Evolutionary conservation across 2,888 invertebrate species (phyloP), one percentile per base, ranked within the genome.

Genomic region (Rhimphoctona megacephalus): DNA sequence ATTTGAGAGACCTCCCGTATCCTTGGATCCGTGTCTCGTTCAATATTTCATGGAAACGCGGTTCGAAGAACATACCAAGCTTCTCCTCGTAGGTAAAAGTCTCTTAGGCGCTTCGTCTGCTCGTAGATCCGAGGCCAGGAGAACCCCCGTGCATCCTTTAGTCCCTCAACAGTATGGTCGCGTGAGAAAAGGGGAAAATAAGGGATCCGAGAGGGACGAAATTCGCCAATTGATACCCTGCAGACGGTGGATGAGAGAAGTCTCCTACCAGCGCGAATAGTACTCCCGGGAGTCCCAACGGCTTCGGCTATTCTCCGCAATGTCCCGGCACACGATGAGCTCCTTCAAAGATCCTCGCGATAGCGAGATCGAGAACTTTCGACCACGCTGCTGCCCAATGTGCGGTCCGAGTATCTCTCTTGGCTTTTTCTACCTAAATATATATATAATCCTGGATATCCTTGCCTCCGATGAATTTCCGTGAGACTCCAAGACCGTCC

Each of bases 181-280:
- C 61, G 69, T 25, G 78, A 78, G 69, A 61, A 54, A 22, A 49
- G 54, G 33, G 14, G 64, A 76, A 49, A 46, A 74, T 36, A 61
- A 69, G 46, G 66, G 54, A 19, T 22, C 11, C 25, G 25, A 67
- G 54, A 80, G 49, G 81, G 77, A 81, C 61, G 72, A 83, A 86
- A 85, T 87, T 87, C 92, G 90, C 92, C 93, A 93, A 93, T 93
- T 93, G 93, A 93, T 93, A 92, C 92, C 91, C 89, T 90, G 87
- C 90, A 91, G 92, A 87, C 86, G 14, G 81, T 64, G 86, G 86
- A 87, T 82, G 86, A 84, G 86, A 91, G 91, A 57, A 57, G 4
- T 30, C 66, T 73, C 78, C 77, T 72, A 11, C 73, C 17, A 57
- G 88, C 87, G 90, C 91, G 91, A 92, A 93, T 93, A 90, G 92